Evolutionary conservation across 2,797 vertebrate species (phyloP).

Genomic region (Margarornis squamiger): DNA sequence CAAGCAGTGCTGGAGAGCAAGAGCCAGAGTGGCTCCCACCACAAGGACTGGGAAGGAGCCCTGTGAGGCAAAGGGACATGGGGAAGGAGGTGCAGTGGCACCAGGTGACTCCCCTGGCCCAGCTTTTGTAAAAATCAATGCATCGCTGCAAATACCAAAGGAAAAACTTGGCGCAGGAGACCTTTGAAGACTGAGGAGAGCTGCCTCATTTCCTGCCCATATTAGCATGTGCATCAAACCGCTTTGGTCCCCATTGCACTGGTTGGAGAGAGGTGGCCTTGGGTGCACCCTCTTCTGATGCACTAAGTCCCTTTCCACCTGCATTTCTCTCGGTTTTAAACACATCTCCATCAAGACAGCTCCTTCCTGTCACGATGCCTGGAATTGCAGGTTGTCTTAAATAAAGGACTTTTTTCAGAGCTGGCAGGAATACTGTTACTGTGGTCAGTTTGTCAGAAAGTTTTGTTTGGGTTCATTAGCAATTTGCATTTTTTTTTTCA

Average conservation of each 20-base stretch:
- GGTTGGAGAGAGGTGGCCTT: neutral
- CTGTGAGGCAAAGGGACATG: neutral
- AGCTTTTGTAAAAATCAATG: neutral
- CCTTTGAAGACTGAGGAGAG: neutral
- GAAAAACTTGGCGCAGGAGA: neutral
- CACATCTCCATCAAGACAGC: neutral
- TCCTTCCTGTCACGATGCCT: neutral
- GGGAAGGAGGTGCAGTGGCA: neutral
- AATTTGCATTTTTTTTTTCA: neutral
- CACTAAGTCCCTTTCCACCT: neutral
- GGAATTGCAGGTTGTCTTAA: neutral
- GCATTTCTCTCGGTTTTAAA: neutral
- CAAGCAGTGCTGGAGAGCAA: fast-evolving
- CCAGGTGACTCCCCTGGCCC: neutral
- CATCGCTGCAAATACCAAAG: neutral
- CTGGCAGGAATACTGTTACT: neutral
- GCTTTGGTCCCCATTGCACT: neutral
- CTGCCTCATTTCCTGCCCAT: neutral
- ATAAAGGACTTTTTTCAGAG: neutral
- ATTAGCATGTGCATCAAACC: neutral
- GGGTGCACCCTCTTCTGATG: neutral
- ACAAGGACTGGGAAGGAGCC: fast-evolving
- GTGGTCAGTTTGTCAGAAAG: neutral
- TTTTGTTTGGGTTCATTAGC: neutral
- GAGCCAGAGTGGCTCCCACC: neutral